phyloP scores from a whole-genome alignment of 2,113 vertebrate genomes.

The Sinosuthora webbiana region DNA sequence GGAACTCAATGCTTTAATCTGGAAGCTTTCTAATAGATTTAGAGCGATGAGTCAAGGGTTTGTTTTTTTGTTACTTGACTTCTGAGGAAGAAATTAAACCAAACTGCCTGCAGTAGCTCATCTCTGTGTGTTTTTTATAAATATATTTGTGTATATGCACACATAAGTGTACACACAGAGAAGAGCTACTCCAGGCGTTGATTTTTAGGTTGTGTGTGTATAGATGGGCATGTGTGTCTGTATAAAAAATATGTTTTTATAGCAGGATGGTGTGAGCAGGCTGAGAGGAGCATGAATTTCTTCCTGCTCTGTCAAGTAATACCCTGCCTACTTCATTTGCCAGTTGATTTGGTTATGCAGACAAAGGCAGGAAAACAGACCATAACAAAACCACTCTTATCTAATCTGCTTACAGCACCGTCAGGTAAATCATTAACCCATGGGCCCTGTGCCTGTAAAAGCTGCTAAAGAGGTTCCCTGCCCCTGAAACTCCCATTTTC shows the following conservation, averaged over 20 bases:
- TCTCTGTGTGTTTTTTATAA: background rate
- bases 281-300: background rate
- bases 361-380: background rate
- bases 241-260: background rate
- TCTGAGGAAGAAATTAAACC: background rate
- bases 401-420: background rate
- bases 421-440: constrained; percentile 10
- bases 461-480: background rate
- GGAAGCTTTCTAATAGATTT: background rate
- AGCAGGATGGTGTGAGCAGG: background rate
- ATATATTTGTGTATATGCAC: background rate
- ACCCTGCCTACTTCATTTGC: background rate
- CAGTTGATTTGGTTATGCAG: background rate
- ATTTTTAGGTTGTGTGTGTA: background rate
- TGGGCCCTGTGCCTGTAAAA: accelerated
- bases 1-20: background rate
- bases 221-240: background rate
- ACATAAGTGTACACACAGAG: no score
- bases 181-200: background rate
- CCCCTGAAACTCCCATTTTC: background rate
- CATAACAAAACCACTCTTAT: background rate
- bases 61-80: background rate
- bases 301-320: background rate
- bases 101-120: background rate
- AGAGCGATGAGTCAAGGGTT: background rate